Percentiles rank a stretch among this genome's conserved stretches.
phyloP scores from a whole-genome alignment of 2,797 vertebrate genomes.

The Remorina albescens region DNA sequence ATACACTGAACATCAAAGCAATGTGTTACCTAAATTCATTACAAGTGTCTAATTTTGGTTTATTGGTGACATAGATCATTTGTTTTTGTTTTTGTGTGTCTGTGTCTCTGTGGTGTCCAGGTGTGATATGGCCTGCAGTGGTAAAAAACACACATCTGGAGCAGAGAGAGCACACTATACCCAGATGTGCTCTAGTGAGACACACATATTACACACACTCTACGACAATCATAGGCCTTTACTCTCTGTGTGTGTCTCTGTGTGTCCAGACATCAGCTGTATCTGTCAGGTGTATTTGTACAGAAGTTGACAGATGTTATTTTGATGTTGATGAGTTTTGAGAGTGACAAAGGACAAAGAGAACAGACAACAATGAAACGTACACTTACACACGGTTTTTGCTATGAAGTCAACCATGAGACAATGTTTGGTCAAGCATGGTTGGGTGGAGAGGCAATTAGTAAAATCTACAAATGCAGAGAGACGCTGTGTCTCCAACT shows the following conservation, averaged over 20 bases:
- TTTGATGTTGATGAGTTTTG: constrained; percentile 78
- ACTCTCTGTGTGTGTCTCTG: not conserved
- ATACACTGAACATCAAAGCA: not conserved
- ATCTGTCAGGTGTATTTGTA: constrained; percentile 83
- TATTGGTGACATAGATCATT: constrained; percentile 46
- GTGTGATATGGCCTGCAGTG: constrained; percentile 76
- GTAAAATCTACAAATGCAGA: constrained; percentile 43
- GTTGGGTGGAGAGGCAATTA: constrained; percentile 77
- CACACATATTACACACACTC: constrained; percentile 21
- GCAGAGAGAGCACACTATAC: constrained; percentile 59
- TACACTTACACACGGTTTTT: constrained; percentile 5
- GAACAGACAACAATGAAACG: constrained; percentile 55
- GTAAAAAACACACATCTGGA: constrained; percentile 83
- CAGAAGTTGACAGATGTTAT: constrained; percentile 86
- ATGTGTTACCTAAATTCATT: not conserved
- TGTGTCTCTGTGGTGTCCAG: constrained; percentile 77
- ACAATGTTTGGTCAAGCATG: constrained; percentile 76
- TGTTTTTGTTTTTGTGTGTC: constrained; percentile 50
- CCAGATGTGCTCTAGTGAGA: constrained; percentile 81
- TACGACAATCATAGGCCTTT: constrained; percentile 32
- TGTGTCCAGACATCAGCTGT: constrained; percentile 80
- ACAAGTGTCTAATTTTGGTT: constrained; percentile 20
- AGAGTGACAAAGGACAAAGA: constrained; percentile 70
- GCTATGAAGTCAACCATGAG: constrained; percentile 78
- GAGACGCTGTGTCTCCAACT: constrained; percentile 46